These are phyloP conservation scores for Bimastos eiseni DNA, from an alignment of 2,888 invertebrate genomes.

Conservation along the genomic window DNA sequence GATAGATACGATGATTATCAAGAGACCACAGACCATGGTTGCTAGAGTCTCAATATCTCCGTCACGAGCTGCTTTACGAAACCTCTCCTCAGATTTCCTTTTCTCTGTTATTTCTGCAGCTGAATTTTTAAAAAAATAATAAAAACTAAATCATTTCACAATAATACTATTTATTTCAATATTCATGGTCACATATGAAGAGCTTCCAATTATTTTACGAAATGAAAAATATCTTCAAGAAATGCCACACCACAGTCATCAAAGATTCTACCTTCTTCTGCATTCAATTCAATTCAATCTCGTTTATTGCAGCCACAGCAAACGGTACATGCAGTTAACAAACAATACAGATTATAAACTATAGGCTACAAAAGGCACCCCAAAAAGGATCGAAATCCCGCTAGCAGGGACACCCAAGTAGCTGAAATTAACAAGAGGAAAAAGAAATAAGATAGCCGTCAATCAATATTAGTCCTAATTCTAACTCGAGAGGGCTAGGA, in stretches of 20 bases:
- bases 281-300: no score
- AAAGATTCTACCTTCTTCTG: background rate
- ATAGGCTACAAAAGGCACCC: no score
- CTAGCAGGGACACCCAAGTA: no score
- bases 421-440: no score
- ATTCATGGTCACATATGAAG: background rate
- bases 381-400: no score
- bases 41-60: conserved; percentile 68
- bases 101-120: conserved; percentile 70
- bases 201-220: background rate
- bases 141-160: background rate
- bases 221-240: background rate
- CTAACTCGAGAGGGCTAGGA: no score
- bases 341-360: no score
- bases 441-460: no score
- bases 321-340: no score
- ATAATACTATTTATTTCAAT: background rate
- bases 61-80: conserved; percentile 70
- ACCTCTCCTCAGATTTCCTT: conserved; percentile 66
- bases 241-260: background rate
- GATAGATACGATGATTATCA: background rate
- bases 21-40: conserved; percentile 64
- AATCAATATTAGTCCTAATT: no score
- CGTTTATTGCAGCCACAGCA: no score
- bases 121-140: conserved; percentile 32